phyloP scores from a whole-genome alignment of 2,888 invertebrate species.

The Cheilosia variabilis region DNA sequence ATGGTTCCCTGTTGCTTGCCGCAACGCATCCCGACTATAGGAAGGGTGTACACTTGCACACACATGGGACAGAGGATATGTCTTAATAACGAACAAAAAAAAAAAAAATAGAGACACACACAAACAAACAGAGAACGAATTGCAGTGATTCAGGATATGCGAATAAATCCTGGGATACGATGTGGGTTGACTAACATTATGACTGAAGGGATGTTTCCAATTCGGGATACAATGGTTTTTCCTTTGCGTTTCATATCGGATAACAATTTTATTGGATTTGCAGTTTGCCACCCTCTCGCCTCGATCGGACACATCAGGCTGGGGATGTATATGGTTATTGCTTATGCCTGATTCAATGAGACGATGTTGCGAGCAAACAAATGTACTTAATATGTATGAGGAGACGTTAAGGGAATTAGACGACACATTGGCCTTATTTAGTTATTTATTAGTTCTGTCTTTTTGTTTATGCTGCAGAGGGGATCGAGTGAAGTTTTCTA shows the following conservation, averaged over 20 bases:
- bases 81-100: constrained; percentile 62
- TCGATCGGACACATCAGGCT: constrained; percentile 25
- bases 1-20: constrained; percentile 11
- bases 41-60: constrained; percentile 19
- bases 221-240: constrained; percentile 31
- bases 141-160: constrained; percentile 72
- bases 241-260: constrained; percentile 61
- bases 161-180: constrained; percentile 47
- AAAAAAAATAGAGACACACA: constrained; percentile 15
- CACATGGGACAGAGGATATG: constrained; percentile 45
- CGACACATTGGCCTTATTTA: constrained; percentile 71
- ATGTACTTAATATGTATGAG: constrained; percentile 66
- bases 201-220: constrained; percentile 54
- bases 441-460: constrained; percentile 65
- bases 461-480: background rate
- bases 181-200: constrained; percentile 56
- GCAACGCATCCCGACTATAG: constrained; percentile 1
- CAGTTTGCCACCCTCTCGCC: constrained; percentile 54
- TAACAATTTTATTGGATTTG: constrained; percentile 75
- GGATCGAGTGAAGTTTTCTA: background rate
- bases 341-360: constrained; percentile 32
- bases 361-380: constrained; percentile 42
- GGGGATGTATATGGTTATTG: background rate
- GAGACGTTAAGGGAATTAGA: constrained; percentile 69
- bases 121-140: constrained; percentile 42